A percentile compares a stretch with the other conserved stretches of the same genome.
These are phyloP conservation scores for Ephialtes manifestator DNA, from an alignment of 2,888 invertebrate species.

Conservation along the genomic window DNA sequence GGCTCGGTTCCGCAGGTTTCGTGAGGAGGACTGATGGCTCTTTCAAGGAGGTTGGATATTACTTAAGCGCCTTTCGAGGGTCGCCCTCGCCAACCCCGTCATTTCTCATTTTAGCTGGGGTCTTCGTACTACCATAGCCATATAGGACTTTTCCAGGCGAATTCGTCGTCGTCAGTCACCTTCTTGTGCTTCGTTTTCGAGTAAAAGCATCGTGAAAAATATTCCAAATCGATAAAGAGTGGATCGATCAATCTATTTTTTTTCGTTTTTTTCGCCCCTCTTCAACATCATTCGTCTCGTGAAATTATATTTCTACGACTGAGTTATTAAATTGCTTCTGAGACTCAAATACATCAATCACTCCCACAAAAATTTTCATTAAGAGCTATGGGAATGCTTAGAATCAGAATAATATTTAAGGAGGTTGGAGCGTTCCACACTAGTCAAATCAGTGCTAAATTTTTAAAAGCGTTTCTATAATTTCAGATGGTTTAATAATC, in stretches of 20 bases:
- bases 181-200: conserved; percentile 20
- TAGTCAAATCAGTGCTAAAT: too few species aligned
- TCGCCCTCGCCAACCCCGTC: conserved; percentile 71
- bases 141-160: conserved; percentile 56
- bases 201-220: conserved; percentile 25
- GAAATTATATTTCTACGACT: conserved; percentile 45
- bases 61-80: conserved; percentile 76
- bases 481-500: too few species aligned
- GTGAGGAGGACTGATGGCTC: conserved; percentile 76
- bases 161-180: conserved; percentile 16
- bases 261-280: background rate
- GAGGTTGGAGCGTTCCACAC: too few species aligned
- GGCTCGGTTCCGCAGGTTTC: conserved; percentile 64
- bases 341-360: background rate
- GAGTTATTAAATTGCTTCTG: background rate
- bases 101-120: conserved; percentile 74
- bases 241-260: conserved; percentile 21
- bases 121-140: conserved; percentile 31
- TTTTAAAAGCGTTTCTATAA: too few species aligned
- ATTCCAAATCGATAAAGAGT: conserved; percentile 28
- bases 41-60: conserved; percentile 77
- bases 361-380: background rate
- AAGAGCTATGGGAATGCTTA: background rate
- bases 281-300: background rate
- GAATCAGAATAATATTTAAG: background rate